phyloP scores from a whole-genome alignment of 2,888 invertebrate genomes.

The Campaea margaritaria region DNA sequence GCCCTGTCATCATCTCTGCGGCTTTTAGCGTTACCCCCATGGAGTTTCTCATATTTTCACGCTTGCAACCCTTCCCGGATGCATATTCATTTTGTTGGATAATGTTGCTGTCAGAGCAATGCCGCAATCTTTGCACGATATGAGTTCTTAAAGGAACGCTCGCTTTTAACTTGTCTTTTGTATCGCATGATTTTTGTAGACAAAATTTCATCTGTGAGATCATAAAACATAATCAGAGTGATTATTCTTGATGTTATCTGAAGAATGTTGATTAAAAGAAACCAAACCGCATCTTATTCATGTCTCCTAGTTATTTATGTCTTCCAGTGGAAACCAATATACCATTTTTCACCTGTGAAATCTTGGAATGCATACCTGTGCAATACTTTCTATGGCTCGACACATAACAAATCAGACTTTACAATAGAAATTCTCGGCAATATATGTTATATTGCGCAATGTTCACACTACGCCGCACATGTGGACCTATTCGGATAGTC shows the following conservation, averaged over 20 bases:
- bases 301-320: background rate
- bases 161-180: constrained; percentile 15
- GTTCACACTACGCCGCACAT: constrained; percentile 26
- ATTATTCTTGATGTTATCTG: too few species aligned
- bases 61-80: constrained; percentile 58
- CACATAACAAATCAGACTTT: constrained; percentile 54
- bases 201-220: background rate
- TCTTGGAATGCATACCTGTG: constrained; percentile 43
- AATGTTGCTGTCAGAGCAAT: constrained; percentile 45
- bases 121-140: constrained; percentile 49
- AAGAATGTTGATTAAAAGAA: constrained; percentile 6
- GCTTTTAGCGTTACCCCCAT: constrained; percentile 58
- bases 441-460: constrained; percentile 47
- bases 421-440: constrained; percentile 52
- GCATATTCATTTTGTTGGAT: constrained; percentile 60
- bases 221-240: background rate
- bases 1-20: constrained; percentile 69
- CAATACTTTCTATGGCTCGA: constrained; percentile 47
- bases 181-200: background rate
- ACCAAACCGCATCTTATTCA: background rate
- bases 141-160: constrained; percentile 36
- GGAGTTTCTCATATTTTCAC: constrained; percentile 58
- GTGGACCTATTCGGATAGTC: constrained; percentile 14
- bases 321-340: background rate
- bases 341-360: constrained; percentile 36